Base-by-base conservation (phyloP, 37 sponge, comb jelly and placozoan genomes). In the Amphimedon queenslandica region DNA sequence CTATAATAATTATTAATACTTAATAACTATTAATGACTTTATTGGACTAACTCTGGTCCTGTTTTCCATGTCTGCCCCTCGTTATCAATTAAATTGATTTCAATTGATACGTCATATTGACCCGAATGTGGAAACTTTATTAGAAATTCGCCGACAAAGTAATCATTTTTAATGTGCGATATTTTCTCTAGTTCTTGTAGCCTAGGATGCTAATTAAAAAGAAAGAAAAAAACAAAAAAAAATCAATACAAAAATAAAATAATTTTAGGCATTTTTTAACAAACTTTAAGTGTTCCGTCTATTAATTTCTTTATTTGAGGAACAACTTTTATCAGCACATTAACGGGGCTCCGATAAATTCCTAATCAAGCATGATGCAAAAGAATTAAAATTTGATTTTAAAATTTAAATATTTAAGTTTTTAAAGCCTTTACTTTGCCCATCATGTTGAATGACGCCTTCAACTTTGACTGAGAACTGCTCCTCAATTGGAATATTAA, bases 381-480 rank as follows among this genome's bases (percentile, higher is more conserved):
- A 31, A 25, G 11, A 11, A 21, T 18, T 39, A 34, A 5, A 10
- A 47, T 2, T 40, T 28, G 25, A 2, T 18, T 37, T 10, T 37
- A 71, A 10, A 67, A 38, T 37, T 11, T 21, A 47, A 38, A 4
- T 42, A 5, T 32, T 58, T 27, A 60, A 69, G 27, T 61, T n/a
- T n/a, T n/a, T n/a, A n/a, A n/a, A n/a, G n/a, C n/a, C n/a, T n/a
- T 71, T 1, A 79, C 80, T 60, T 39, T 70, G 72, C 27, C 87
- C 76, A 4, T 70, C n/a, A 53, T 88, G 84, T 33, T 82, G 68
- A 21, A 88, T 57, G 21, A 88, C 71, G 18, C 88, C 88, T 69
- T 88, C 88, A 32, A 88, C 84, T 42, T 72, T 88, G 64, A 88
- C 78, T 16, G 79, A 53, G 33, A 88, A 64, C 24, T 82, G 84